These are phyloP conservation scores for Herminia tarsipennalis DNA, from an alignment of 2,888 invertebrate genomes.

Conservation along the genomic window DNA sequence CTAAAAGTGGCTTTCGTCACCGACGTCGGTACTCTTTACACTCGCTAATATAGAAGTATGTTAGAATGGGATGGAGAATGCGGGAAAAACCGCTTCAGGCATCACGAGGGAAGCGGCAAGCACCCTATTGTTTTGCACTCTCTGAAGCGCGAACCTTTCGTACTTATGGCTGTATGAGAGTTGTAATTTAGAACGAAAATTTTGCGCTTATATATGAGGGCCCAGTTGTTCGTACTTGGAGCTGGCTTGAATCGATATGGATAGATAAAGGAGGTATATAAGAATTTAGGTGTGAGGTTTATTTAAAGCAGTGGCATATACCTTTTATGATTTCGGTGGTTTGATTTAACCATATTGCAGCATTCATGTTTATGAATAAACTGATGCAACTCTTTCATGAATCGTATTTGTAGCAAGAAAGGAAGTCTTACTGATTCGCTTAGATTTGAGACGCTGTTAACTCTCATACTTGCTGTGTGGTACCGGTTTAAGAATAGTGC, in stretches of 20 bases:
- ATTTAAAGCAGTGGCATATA: no score
- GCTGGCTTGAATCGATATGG: neutral
- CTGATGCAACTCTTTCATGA: no score
- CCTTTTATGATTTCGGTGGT: no score
- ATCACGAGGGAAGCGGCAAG: slow-evolving; percentile 76
- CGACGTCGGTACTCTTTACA: slow-evolving; percentile 54
- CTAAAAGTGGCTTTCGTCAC: slow-evolving; percentile 76
- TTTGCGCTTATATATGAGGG: slow-evolving; percentile 43
- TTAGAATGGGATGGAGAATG: slow-evolving; percentile 54
- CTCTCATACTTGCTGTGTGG: no score
- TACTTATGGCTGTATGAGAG: slow-evolving; percentile 55
- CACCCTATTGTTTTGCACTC: slow-evolving; percentile 83
- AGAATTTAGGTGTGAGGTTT: neutral
- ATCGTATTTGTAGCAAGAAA: no score
- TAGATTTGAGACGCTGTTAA: no score
- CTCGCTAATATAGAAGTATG: slow-evolving; percentile 33
- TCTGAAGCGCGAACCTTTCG: slow-evolving; percentile 69
- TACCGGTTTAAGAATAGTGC: no score
- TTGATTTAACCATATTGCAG: no score
- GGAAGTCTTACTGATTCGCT: no score
- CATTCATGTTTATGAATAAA: no score
- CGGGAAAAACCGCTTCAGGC: slow-evolving; percentile 78
- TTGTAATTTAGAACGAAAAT: slow-evolving; percentile 71
- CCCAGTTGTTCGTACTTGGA: slow-evolving; percentile 3
- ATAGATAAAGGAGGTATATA: neutral